phyloP scores from a whole-genome alignment of 2,888 invertebrate species.

The Phengaris arion region DNA sequence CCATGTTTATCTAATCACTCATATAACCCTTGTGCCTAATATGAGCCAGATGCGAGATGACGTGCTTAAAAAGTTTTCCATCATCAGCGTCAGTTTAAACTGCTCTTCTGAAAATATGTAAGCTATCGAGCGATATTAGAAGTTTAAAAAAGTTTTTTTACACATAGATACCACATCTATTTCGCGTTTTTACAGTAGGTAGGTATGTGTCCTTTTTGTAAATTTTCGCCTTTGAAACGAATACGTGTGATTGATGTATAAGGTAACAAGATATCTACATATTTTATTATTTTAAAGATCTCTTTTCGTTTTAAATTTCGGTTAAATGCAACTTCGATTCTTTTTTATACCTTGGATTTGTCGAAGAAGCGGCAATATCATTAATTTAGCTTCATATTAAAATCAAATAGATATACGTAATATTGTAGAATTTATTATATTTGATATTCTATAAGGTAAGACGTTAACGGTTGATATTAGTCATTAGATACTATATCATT shows the following conservation, averaged over 20 bases:
- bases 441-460: too few relatives aligned
- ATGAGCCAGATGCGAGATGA: constrained; percentile 10
- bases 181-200: too few relatives aligned
- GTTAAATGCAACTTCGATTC: background rate
- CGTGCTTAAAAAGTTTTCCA: background rate
- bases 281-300: background rate
- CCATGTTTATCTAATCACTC: constrained; percentile 43
- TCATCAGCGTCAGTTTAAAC: background rate
- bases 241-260: background rate
- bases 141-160: too few relatives aligned
- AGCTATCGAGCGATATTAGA: too few relatives aligned
- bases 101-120: too few relatives aligned
- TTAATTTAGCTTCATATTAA: background rate
- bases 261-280: background rate
- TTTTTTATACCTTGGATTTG: background rate
- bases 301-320: background rate
- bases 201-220: background rate
- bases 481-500: too few relatives aligned
- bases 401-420: background rate
- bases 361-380: background rate
- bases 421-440: background rate
- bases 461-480: too few relatives aligned
- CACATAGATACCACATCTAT: too few relatives aligned
- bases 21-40: constrained; percentile 28
- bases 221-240: background rate